Evolutionary conservation across 2,113 vertebrate species (phyloP).

Genomic region (Neolamprologus sp.): DNA sequence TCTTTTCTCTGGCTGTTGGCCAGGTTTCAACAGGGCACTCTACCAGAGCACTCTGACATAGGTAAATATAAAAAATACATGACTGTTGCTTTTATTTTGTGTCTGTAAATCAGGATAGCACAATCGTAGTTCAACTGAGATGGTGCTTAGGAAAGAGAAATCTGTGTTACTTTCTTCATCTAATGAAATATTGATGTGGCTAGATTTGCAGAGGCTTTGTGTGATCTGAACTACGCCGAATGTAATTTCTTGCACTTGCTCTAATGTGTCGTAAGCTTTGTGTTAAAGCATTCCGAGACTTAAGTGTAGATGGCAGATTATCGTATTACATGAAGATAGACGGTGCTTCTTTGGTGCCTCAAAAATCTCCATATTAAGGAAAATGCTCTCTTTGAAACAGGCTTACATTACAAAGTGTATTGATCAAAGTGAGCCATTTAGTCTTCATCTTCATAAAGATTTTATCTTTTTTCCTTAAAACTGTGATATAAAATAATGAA

Average conservation of each 20-base stretch:
- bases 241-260: conserved; percentile 4
- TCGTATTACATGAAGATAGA: not conserved
- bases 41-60: conserved; percentile 3
- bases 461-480: not conserved
- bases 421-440: not conserved
- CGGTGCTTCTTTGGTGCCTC: not conserved
- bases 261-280: conserved; percentile 4
- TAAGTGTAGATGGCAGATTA: not conserved
- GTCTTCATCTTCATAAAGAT: not conserved
- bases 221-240: not conserved
- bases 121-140: not conserved
- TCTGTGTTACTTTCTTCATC: not conserved
- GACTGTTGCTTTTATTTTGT: conserved; percentile 35
- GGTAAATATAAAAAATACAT: conserved; percentile 48
- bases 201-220: not conserved
- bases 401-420: not conserved
- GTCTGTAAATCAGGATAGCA: conserved; percentile 16
- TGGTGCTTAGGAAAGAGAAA: conserved; percentile 6
- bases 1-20: conserved; percentile 31
- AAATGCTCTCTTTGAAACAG: not conserved
- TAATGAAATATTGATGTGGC: conserved; percentile 37
- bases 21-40: conserved; percentile 15
- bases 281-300: not conserved
- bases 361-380: not conserved
- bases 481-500: not conserved